Conservation (phyloP, 2,113 vertebrate genomes). For the Okapia johnstoni region DNA sequence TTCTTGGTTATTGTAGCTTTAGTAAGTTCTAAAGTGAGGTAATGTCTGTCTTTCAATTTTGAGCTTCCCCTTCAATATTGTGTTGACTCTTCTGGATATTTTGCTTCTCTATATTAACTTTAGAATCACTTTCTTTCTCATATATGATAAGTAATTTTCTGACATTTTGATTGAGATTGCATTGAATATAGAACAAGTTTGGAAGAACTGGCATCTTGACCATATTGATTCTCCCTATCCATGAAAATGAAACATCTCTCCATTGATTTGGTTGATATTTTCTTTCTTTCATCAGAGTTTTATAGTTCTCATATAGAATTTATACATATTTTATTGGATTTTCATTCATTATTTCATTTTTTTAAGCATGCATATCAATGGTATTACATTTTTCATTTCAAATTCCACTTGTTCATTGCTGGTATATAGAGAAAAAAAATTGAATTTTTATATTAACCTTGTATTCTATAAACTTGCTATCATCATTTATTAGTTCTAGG, state of each 20-base stretch:
- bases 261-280: not conserved
- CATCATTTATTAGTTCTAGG: not conserved
- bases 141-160: not conserved
- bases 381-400: not conserved
- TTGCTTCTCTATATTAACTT: not conserved
- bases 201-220: not conserved
- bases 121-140: not conserved
- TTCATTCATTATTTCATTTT: not conserved
- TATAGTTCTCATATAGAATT: not conserved
- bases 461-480: not conserved
- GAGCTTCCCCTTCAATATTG: not conserved
- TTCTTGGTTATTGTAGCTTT: not conserved
- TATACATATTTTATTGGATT: not conserved
- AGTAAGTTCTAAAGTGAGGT: not conserved
- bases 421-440: not conserved
- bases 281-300: not conserved
- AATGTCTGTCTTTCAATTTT: not conserved
- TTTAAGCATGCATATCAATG: not conserved
- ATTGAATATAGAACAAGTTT: not conserved
- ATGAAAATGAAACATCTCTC: not conserved
- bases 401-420: not conserved
- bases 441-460: not conserved
- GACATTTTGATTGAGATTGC: not conserved
- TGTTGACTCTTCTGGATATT: not conserved
- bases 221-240: not conserved